Evolutionary conservation across 2,888 invertebrate genomes (phyloP).

Genomic region (Acanthoscelides obtectus): DNA sequence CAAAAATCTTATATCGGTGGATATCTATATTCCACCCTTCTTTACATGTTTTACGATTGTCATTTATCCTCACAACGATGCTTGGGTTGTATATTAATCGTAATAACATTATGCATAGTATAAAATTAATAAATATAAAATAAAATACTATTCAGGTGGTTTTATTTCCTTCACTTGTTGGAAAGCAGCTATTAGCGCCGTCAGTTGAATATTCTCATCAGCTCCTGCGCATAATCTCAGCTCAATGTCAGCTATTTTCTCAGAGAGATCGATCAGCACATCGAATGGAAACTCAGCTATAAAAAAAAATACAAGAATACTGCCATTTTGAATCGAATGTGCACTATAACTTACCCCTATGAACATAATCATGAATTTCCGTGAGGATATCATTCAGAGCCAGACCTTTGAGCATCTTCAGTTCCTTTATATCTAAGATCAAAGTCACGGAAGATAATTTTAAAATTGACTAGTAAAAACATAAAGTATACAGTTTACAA

Average conservation of each 20-base stretch:
- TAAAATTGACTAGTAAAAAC: background rate
- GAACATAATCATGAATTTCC: constrained; percentile 80
- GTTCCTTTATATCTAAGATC: constrained; percentile 65
- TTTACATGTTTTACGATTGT: too few species aligned
- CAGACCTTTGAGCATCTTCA: constrained; percentile 85
- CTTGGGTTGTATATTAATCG: too few species aligned
- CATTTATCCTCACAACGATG: too few species aligned
- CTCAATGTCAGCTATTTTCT: constrained; percentile 88
- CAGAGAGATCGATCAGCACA: constrained; percentile 71
- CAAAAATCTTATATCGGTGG: too few species aligned
- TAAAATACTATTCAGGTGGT: constrained; percentile 23
- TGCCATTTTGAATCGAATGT: background rate
- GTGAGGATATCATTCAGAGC: constrained; percentile 91
- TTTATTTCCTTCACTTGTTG: constrained; percentile 65
- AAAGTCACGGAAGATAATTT: constrained; percentile 10
- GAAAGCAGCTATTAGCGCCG: constrained; percentile 86
- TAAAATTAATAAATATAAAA: background rate
- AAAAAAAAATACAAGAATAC: constrained; percentile 33
- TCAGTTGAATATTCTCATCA: constrained; percentile 85
- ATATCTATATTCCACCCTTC: too few species aligned
- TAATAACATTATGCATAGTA: too few species aligned
- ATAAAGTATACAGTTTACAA: too few species aligned
- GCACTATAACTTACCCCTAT: constrained; percentile 67
- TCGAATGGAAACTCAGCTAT: constrained; percentile 83
- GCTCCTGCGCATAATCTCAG: constrained; percentile 80